phyloP scores from a whole-genome alignment of 2,888 invertebrate species.

The Homarus gammarus region DNA sequence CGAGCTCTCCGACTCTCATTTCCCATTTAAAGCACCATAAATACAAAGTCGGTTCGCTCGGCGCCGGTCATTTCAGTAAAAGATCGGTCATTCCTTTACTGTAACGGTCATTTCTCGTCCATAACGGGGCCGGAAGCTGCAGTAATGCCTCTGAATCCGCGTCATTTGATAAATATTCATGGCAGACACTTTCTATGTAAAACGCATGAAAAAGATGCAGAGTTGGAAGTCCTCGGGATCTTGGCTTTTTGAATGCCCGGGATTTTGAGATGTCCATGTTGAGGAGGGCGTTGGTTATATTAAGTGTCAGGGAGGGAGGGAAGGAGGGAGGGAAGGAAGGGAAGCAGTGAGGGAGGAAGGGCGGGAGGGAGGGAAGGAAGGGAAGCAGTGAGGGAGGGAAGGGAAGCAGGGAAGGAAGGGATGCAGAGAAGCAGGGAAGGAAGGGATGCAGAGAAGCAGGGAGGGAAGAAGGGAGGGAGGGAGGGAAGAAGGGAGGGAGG shows the following conservation, averaged over 20 bases:
- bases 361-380: not conserved
- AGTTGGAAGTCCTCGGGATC: constrained; percentile 27
- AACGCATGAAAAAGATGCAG: constrained; percentile 49
- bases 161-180: constrained; percentile 58
- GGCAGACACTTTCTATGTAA: constrained; percentile 42
- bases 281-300: constrained; percentile 1
- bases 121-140: constrained; percentile 33
- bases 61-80: constrained; percentile 52
- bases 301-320: not conserved
- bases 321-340: not conserved
- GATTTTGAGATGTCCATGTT: constrained; percentile 14
- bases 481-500: not conserved
- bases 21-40: constrained; percentile 63
- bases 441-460: not conserved
- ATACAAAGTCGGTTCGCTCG: constrained; percentile 52
- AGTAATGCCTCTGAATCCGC: constrained; percentile 56
- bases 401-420: not conserved
- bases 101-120: constrained; percentile 50
- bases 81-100: constrained; percentile 60
- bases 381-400: not conserved
- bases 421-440: not conserved
- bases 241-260: not conserved
- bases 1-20: too few species aligned
- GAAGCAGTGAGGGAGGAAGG: too few species aligned
- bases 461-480: not conserved